Evolutionary conservation across 2,113 vertebrate species (phyloP).

Genomic region (Urocynchramus pylzowi): DNA sequence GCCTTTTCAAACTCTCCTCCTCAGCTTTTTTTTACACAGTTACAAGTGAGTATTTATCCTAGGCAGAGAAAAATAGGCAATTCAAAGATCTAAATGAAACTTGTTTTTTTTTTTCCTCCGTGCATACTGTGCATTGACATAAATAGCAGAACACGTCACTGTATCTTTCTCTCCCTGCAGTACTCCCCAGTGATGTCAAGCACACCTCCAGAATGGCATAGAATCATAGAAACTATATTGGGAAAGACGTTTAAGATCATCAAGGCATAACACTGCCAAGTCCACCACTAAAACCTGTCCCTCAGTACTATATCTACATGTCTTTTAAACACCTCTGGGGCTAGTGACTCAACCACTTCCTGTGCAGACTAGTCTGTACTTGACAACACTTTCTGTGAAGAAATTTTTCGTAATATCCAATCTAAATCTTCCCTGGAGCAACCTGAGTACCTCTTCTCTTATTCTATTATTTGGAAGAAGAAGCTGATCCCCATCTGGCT

Average conservation of each 20-base stretch:
- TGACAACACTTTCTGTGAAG: fast-evolving
- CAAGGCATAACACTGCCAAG: neutral
- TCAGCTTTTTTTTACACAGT: neutral
- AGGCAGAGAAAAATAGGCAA: neutral
- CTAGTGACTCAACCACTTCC: neutral
- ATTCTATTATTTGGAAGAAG: neutral
- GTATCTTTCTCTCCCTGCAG: neutral
- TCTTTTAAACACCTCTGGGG: neutral
- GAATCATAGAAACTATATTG: neutral
- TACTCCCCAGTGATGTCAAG: fast-evolving
- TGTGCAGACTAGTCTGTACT: neutral
- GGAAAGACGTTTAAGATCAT: neutral
- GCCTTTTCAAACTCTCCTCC: neutral
- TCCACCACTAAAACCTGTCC: neutral
- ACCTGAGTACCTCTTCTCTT: neutral
- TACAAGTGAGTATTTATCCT: neutral
- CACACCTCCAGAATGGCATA: neutral
- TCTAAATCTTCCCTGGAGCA: neutral
- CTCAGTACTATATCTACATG: fast-evolving
- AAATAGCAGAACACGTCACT: neutral
- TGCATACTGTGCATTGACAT: neutral
- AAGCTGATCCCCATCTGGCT: fast-evolving
- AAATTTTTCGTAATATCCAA: neutral
- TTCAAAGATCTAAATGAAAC: neutral
- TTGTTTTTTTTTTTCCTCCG: neutral